Base-by-base conservation (phyloP, 2,888 invertebrate species). In the Pediacus dermestoides region DNA sequence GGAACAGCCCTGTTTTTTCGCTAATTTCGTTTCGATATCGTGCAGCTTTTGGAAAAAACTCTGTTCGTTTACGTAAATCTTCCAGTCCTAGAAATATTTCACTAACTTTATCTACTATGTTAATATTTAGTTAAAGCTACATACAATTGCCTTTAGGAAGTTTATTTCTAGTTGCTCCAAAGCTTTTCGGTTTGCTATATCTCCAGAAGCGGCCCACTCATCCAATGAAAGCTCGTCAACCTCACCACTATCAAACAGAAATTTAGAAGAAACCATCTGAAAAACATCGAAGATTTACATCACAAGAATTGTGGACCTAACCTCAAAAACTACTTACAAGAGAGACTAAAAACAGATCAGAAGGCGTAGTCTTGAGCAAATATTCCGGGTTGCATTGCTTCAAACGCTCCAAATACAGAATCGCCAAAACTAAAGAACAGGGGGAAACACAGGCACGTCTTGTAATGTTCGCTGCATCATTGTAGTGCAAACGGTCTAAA, bases 191-290 rank as follows among this genome's bases (percentile, higher is more conserved):
- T n/a, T n/a, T 42, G 80, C 75, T 51, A 92, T 74, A 42, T 85
- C 82, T 8, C 86, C 88, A 25, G 90, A 87, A 44, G 79, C 77
- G 8, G 96, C 94, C 95, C 96, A 97, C 70, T 94, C 92, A 38
- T 85, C 82, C 63, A 92, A 84, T 63, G 88, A 82, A 47, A 91
- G 88, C 67, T 92, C 91, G 62, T 93, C 93, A 47, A 88, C 86
- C 63, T 90, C 89, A 23, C 92, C 93, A 59, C 90, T 88, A 60
- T 94, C 93, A 70, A 94, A 88, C 53, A 93, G 73, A 70, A 91
- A 95, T 74, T 97, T 97, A 59, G 91, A 93, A 36, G 96, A 94
- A 57, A 96, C 85, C 87, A 96, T 88, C 94, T 94, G 65, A 36
- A 46, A 50, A 27, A 33, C 30, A 35, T 18, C 4, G n/a, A 23